These are phyloP conservation scores for Vulpes lagopus DNA, from an alignment of 2,113 vertebrate species.

Conservation along the genomic window DNA sequence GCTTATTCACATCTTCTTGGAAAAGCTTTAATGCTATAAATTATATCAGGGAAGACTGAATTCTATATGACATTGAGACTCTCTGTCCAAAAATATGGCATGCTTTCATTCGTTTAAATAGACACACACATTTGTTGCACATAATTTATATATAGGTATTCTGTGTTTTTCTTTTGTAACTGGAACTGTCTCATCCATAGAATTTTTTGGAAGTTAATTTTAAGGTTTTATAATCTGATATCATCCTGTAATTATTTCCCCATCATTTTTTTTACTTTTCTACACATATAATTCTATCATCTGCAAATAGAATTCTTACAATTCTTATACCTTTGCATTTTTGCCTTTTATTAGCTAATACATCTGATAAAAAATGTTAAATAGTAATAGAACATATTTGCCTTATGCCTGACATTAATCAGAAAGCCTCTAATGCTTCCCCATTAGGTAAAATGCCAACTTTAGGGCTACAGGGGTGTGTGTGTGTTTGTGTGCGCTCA, in stretches of 20 bases:
- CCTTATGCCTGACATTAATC: background rate
- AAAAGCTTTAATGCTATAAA: conserved; percentile 21
- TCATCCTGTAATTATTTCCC: background rate
- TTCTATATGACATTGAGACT: background rate
- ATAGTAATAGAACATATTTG: background rate
- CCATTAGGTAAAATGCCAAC: background rate
- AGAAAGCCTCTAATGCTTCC: background rate
- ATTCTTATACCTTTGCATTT: background rate
- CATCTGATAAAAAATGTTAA: background rate
- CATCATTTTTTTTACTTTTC: background rate
- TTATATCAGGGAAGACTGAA: background rate
- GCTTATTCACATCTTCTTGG: background rate
- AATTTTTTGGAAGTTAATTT: background rate
- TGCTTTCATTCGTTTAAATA: background rate
- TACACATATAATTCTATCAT: background rate
- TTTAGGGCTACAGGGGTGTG: background rate
- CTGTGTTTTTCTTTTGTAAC: background rate
- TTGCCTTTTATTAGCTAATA: background rate
- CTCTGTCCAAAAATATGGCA: background rate
- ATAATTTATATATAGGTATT: background rate
- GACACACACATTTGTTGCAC: background rate
- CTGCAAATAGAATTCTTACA: background rate
- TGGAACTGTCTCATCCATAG: background rate
- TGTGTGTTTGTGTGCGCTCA: background rate
- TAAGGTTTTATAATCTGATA: conserved; percentile 15